phyloP scores from a whole-genome alignment of 2,888 invertebrate species.

The Stictocephala bisonia region DNA sequence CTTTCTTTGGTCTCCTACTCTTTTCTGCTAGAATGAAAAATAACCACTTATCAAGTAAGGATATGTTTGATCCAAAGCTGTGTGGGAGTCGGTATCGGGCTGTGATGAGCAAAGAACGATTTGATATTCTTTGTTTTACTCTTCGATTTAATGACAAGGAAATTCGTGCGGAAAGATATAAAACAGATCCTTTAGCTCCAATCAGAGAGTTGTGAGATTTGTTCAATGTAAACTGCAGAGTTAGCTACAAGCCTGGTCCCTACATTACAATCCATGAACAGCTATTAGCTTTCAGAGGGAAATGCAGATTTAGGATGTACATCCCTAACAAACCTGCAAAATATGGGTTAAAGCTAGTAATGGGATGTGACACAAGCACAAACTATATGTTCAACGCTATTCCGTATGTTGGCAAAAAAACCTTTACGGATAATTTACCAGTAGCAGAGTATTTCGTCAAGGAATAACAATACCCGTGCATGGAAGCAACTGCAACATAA shows the following conservation, averaged over 20 bases:
- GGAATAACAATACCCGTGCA: not conserved
- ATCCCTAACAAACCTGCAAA: conserved; percentile 54
- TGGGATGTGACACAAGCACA: conserved; percentile 18
- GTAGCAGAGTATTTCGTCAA: conserved; percentile 7
- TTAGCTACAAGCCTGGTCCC: conserved; percentile 50
- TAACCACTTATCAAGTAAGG: too few species aligned
- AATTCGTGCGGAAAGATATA: conserved; percentile 6
- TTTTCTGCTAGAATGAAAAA: too few species aligned
- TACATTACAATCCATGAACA: conserved; percentile 56
- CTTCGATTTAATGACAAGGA: conserved; percentile 43
- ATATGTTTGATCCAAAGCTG: too few species aligned
- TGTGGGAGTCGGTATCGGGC: too few species aligned
- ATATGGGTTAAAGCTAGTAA: conserved; percentile 54
- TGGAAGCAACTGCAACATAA: conserved; percentile 9
- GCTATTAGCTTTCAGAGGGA: conserved; percentile 54
- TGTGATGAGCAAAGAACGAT: too few species aligned
- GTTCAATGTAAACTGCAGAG: not conserved
- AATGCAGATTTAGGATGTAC: conserved; percentile 54
- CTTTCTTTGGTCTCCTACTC: too few species aligned
- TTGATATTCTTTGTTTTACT: not conserved
- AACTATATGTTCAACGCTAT: conserved; percentile 37
- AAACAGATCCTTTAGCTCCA: conserved; percentile 10
- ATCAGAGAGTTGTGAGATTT: conserved; percentile 9
- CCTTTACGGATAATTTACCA: not conserved
- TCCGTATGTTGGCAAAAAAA: conserved; percentile 39